Base-by-base conservation (phyloP, 2,113 vertebrate species). In the Hyla sarda region DNA sequence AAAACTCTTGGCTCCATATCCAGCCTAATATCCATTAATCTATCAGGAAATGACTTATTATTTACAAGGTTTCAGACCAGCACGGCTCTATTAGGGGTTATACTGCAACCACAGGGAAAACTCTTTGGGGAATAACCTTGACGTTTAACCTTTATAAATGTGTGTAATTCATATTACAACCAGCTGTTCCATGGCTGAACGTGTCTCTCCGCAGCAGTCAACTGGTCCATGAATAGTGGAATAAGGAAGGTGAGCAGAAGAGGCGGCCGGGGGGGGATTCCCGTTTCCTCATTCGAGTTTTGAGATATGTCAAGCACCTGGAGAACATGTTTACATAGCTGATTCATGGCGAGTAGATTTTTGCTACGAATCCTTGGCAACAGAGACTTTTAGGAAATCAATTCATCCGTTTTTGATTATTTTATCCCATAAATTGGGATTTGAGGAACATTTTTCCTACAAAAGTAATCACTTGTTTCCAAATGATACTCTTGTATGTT, bases 141-240 rank as follows among this genome's bases (percentile, higher is more conserved):
- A 60, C 28, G 37, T 62, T 85, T 85, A 85, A 85, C 83, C 83
- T 85, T 76, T 76, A 17, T 75, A 84, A 60, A 60, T 41, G 41
- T 34, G 62, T 65, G 73, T 77, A 85, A 85, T 77, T 85, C 25
- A 41, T 85, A 85, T 85, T 85, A 65, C 73, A 76, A 85, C 48
- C 83, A 85, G 73, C 83, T 85, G 83, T 85, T 85, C 58, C 48
- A 37, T n/a, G 73, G 37, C 32, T 48, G 82, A 56, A 32, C 25
- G 6, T 37, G 37, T 30, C 48, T 83, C 79, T 25, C 65, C 34
- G 73, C 82, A 67, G 11, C 23, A n/a, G 48, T 56, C 56, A 19
- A 28, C 50, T 30, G 67, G 32, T 41, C 67, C 67, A 41, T 41
- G 67, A 23, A 71, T 71, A 10, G 32, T 71, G 67, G 67, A 32